Evolutionary conservation across 2,113 vertebrate species (phyloP).

Genomic region (Aegotheles bennettii): DNA sequence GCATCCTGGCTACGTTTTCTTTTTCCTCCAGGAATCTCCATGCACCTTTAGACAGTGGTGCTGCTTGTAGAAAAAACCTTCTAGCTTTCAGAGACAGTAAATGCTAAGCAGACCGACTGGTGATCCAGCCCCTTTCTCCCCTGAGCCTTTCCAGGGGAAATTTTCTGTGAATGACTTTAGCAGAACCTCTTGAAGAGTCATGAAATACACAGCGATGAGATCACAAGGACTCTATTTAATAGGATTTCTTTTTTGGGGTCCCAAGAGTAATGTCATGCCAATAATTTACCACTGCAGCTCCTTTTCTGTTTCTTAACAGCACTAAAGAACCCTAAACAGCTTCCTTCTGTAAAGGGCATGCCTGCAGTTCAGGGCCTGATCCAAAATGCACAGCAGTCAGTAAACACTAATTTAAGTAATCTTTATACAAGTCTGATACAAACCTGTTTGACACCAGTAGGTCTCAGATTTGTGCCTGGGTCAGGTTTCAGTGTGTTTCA

Average conservation of each 20-base stretch:
- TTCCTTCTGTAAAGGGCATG: neutral
- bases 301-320: constrained; percentile 35
- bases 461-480: neutral
- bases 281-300: constrained; percentile 31
- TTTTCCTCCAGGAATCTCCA: neutral
- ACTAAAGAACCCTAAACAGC: constrained; percentile 18
- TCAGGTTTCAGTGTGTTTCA: neutral
- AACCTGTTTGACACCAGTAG: neutral
- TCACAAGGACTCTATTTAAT: constrained; percentile 53
- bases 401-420: constrained; percentile 9
- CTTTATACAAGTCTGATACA: neutral
- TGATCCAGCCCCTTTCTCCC: neutral
- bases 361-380: neutral
- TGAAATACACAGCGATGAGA: constrained; percentile 50
- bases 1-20: neutral
- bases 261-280: constrained; percentile 19
- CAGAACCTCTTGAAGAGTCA: constrained; percentile 22
- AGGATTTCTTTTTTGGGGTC: constrained; percentile 51
- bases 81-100: constrained; percentile 28
- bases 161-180: constrained; percentile 54
- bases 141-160: constrained; percentile 38
- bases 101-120: constrained; percentile 20
- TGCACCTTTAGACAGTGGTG: neutral
- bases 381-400: constrained; percentile 1
- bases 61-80: neutral